A percentile compares a stretch with the other conserved stretches of the same genome.
phyloP scores from a whole-genome alignment of 2,888 invertebrate species.

The Agriotes lineatus region DNA sequence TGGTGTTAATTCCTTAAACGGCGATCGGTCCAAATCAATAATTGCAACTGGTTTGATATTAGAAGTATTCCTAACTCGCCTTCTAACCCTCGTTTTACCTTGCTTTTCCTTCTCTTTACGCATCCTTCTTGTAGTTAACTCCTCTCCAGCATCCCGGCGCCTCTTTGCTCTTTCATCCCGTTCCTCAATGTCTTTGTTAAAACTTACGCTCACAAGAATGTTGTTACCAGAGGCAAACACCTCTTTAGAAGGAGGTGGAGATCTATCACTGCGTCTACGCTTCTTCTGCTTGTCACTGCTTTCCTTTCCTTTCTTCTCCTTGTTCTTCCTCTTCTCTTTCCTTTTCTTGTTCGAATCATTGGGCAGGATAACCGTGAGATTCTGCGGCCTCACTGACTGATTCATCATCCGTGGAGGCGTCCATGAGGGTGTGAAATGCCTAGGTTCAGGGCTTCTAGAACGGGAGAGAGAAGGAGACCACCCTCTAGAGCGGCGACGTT shows the following conservation, averaged over 20 bases:
- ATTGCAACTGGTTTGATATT: slow-evolving; percentile 83
- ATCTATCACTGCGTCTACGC: slow-evolving; percentile 63
- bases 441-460: slow-evolving; percentile 68
- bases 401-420: slow-evolving; percentile 72
- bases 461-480: slow-evolving; percentile 72
- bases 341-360: slow-evolving; percentile 71
- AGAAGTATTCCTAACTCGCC: slow-evolving; percentile 61
- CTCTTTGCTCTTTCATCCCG: slow-evolving; percentile 63
- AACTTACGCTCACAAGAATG: slow-evolving; percentile 92
- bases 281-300: slow-evolving; percentile 62
- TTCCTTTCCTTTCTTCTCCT: slow-evolving; percentile 62
- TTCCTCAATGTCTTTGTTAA: slow-evolving; percentile 76
- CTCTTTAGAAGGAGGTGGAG: slow-evolving; percentile 84
- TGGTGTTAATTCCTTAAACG: slow-evolving; percentile 85
- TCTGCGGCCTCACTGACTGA: slow-evolving; percentile 66
- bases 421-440: slow-evolving; percentile 68
- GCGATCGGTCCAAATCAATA: slow-evolving; percentile 87
- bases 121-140: slow-evolving; percentile 60
- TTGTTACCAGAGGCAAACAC: slow-evolving; percentile 94
- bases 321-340: slow-evolving; percentile 65
- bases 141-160: slow-evolving; percentile 57
- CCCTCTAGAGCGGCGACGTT: slow-evolving; percentile 51
- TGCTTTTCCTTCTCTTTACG: slow-evolving; percentile 63
- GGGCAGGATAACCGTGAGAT: slow-evolving; percentile 72
- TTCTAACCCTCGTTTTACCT: slow-evolving; percentile 30